Conservation (phyloP, 1,140 invertebrate genomes). For the Gonatopus flavifemur region DNA sequence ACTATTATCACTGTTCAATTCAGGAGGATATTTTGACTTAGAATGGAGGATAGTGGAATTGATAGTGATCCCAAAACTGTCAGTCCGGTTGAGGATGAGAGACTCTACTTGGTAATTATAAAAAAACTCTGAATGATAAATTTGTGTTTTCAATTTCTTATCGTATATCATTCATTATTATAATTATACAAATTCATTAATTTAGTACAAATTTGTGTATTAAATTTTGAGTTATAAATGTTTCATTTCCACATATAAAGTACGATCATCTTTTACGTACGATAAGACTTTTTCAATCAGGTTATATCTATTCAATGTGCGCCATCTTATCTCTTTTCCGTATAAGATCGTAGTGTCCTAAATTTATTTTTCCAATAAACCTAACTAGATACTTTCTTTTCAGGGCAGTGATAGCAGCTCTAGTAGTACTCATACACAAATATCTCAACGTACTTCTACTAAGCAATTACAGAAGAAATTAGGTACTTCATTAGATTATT, state of each 20-base stretch:
- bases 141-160: background rate
- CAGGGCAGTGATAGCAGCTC: slow-evolving; percentile 57
- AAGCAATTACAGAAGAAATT: slow-evolving; percentile 59
- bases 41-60: slow-evolving; percentile 69
- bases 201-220: no score
- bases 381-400: slow-evolving; percentile 18
- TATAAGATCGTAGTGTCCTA: no score
- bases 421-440: slow-evolving; percentile 51
- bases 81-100: slow-evolving; percentile 52
- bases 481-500: no score
- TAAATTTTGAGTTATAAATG: no score
- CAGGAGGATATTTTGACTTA: slow-evolving; percentile 14
- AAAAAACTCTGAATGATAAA: background rate
- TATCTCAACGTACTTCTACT: slow-evolving; percentile 41
- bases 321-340: no score
- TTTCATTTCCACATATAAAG: no score
- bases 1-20: no score
- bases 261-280: no score
- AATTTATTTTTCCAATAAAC: no score
- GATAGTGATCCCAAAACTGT: slow-evolving; percentile 63
- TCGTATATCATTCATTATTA: slow-evolving; percentile 3
- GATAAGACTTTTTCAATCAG: no score
- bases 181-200: no score
- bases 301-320: no score
- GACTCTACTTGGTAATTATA: slow-evolving; percentile 51